Evolutionary conservation across 37 sponge, comb jelly and placozoan genomes (phyloP).

Genomic region (Lycopodina hypogea): DNA sequence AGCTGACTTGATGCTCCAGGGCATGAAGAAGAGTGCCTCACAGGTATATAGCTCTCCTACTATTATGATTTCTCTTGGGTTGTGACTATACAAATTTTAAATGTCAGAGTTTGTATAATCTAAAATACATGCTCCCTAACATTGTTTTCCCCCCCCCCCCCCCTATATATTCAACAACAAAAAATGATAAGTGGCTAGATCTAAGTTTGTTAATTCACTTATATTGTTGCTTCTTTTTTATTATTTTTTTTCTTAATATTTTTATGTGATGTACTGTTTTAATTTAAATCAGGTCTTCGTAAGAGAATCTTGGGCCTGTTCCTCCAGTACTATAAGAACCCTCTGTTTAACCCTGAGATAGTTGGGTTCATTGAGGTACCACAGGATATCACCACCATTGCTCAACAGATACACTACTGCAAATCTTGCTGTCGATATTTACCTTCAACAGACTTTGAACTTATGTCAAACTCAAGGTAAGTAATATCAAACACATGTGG

Average conservation of each 20-base stretch:
- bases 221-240: no score
- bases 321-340: constrained; percentile 93
- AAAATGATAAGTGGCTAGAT: no score
- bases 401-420: constrained; percentile 79
- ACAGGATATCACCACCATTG: constrained; percentile 67
- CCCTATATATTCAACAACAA: no score
- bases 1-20: constrained; percentile 80
- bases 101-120: no score
- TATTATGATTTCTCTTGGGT: neutral
- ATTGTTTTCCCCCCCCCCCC: no score
- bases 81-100: no score
- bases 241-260: no score
- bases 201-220: no score
- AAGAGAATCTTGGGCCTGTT: constrained; percentile 82
- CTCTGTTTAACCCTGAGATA: constrained; percentile 91
- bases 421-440: constrained; percentile 80
- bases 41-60: constrained; percentile 28
- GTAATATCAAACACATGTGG: neutral
- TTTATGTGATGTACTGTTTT: no score
- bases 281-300: constrained; percentile 81
- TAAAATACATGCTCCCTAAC: no score
- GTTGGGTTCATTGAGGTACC: constrained; percentile 83
- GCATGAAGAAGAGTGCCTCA: constrained; percentile 44
- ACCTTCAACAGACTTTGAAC: constrained; percentile 91
- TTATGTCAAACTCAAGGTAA: constrained; percentile 83